Base-by-base conservation (phyloP, 2,888 invertebrate genomes). In the Halictus ligatus region DNA sequence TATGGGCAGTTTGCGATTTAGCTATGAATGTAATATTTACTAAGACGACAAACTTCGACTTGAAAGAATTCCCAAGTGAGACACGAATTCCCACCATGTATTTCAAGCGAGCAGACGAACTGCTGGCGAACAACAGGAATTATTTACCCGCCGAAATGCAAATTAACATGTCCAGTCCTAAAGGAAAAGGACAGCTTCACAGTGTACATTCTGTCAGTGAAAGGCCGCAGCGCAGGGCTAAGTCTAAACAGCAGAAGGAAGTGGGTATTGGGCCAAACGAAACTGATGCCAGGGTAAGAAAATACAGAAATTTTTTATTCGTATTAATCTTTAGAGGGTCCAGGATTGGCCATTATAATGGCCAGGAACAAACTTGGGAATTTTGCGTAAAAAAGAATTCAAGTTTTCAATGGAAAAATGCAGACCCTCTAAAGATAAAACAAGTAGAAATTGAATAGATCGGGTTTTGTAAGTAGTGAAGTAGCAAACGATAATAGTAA, bases 1-100 rank as follows among this genome's bases (percentile, higher is more conserved):
- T 99, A 94, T 99, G 99, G 98, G 98, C 99, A 48, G 97, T 98
- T 79, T 99, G 99, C 96, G 99, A 99, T 96, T 96, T 99, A 89
- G 98, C 99, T 25, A 97, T 99, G 96, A 98, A 98, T 75, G 96
- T 99, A 92, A 97, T 99, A 91, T 97, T 98, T 96, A 97, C 98
- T 82, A 98, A 98, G 94, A 97, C 98, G 75, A 96, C 97, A 79
- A 98, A 97, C 94, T 98, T 98, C 96, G 98, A 99, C 94, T 96
- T 98, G 96, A 98, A 98, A 95, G 98, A 99, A 94, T 98, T 98
- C 95, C 98, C 98, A 12, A 97, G 97, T 69, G 98, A 98, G 95
- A 97, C 98, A 79, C 96, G 98, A 93, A 97, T 99, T 94, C 98
- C 99, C 87, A 97, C 98, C 77, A 98, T 98, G 98, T 98, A 98